Evolutionary conservation across 2,113 vertebrate genomes (phyloP), one percentile per base, ranked within the genome.

Genomic region (Taurulus bubalis): DNA sequence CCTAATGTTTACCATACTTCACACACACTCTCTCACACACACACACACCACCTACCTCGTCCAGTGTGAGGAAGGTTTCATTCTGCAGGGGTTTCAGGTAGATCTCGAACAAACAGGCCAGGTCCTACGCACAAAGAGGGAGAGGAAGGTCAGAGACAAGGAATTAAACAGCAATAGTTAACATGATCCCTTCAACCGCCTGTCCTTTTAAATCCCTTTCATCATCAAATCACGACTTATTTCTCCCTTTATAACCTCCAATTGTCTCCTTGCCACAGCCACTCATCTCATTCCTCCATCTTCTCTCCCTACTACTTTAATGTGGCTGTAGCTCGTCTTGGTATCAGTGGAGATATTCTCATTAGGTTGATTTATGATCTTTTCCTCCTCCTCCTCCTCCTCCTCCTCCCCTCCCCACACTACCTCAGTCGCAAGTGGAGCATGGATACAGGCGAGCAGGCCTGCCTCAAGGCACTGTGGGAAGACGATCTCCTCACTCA

Each of bases 31-130:
- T 60, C 8, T 66, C 47, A 67, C 1, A 49, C 64, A 70, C 8
- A 16, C 68, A 45, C 7, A 73, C n/a, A n/a, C 20, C 2, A n/a
- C 91, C 90, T 91, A 99, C 98, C 97, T 99, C 97, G 12, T 99
- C 98, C 86, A 95, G 96, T 2, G 97, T 97, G 73, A 99, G 97
- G 81, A 99, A 99, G 51, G 96, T 98, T 94, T 99, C 97, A 34
- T 92, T 97, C 68, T 99, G 98, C 89, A 99, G 95, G 0, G 98
- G 98, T 80, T 97, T 97, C 94, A 99, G 89, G 94, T 99, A 99
- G 1, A 98, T 94, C 85, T 98, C 96, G 0, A 99, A 98, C 88
- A 99, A 95, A 90, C 96, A 97, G 86, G 94, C 96, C 90, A 99
- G 92, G 82, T 99, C 98, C 98, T 99, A 47, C 4, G n/a, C 32